Base-by-base conservation (phyloP, 2,113 vertebrate species). In the Pollachius pollachius region DNA sequence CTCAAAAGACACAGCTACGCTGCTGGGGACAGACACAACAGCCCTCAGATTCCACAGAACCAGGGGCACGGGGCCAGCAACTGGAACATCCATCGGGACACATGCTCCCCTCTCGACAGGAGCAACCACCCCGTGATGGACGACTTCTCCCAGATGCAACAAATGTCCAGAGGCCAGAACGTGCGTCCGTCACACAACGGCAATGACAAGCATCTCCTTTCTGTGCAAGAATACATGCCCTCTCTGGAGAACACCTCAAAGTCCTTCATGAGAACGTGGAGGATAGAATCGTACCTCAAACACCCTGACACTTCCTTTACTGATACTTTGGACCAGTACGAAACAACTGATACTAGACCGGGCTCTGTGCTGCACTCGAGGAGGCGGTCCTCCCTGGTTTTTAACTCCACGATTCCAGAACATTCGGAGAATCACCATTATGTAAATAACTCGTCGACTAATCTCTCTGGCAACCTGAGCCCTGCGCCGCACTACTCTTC, bases 1-100 rank as follows among this genome's bases (percentile, higher is more conserved):
- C 91, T 92, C 83, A 99, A 99, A 87, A 91, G 97, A 65, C 97
- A 98, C 57, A 99, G 97, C 78, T 99, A 99, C 30, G 97, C 97
- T 6, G 97, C 97, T 6, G 97, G 97, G 1, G 96, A 98, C 68
- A 93, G 90, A 61, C 89, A 93, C 25, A 95, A 96, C 77, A 90
- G 77, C 52, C 72, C 91, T 0, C 82, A 89, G 0, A 85, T 92
- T 67, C 69, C 94, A 61, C 88, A 92, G 30, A 89, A 93, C 72
- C 84, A 93, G 70, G 92, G 91, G 69, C 83, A 89, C 15, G 85
- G 88, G 59, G 83, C 88, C 1, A 91, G 91, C 72, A 83, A 88
- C 65, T 97, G 94, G 95, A 96, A 95, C 54, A 88, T 95, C 71
- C 81, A 92, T 1, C 90, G 89, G 57, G 95, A 97, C 21, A 91